Percentiles rank a stretch among this genome's conserved stretches.
Conservation (phyloP, 2,797 vertebrate species). For the Gobionotothen gibberifrons region DNA sequence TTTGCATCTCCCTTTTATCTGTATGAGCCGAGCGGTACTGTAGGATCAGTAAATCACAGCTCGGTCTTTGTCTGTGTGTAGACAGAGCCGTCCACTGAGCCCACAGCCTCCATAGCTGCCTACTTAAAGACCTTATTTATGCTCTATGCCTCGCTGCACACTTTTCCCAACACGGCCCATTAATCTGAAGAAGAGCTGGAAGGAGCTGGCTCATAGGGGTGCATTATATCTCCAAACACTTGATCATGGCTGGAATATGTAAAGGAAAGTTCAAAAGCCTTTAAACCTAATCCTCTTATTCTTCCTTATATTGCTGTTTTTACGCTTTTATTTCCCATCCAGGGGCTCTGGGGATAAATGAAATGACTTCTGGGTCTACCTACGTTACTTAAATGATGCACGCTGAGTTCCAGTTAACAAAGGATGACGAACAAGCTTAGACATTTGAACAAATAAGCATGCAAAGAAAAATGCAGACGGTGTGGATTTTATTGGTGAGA, state of each 20-base stretch:
- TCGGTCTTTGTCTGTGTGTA: conserved; percentile 73
- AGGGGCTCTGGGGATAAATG: conserved; percentile 2
- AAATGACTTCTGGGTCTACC: background rate
- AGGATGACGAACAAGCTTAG: conserved; percentile 31
- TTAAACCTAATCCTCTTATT: conserved; percentile 39
- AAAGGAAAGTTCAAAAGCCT: conserved; percentile 59
- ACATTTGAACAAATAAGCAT: conserved; percentile 59
- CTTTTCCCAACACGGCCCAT: conserved; percentile 82
- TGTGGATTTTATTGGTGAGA: conserved; percentile 54
- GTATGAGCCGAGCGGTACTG: conserved; percentile 59
- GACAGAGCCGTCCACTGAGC: conserved; percentile 68
- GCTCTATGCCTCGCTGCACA: conserved; percentile 79
- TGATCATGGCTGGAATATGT: conserved; percentile 66
- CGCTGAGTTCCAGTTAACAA: conserved; percentile 33
- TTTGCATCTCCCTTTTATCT: conserved; percentile 70
- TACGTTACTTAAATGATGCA: conserved; percentile 7
- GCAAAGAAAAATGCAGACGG: conserved; percentile 44
- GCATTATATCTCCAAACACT: conserved; percentile 70
- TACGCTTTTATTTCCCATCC: conserved; percentile 13
- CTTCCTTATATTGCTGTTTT: conserved; percentile 14
- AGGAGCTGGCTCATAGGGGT: conserved; percentile 76
- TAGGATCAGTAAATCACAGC: conserved; percentile 75
- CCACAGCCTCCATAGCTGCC: conserved; percentile 75
- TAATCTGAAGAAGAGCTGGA: conserved; percentile 78
- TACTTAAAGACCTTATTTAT: conserved; percentile 83